phyloP scores from a whole-genome alignment of 2,113 vertebrate genomes.

The Cebus imitator region DNA sequence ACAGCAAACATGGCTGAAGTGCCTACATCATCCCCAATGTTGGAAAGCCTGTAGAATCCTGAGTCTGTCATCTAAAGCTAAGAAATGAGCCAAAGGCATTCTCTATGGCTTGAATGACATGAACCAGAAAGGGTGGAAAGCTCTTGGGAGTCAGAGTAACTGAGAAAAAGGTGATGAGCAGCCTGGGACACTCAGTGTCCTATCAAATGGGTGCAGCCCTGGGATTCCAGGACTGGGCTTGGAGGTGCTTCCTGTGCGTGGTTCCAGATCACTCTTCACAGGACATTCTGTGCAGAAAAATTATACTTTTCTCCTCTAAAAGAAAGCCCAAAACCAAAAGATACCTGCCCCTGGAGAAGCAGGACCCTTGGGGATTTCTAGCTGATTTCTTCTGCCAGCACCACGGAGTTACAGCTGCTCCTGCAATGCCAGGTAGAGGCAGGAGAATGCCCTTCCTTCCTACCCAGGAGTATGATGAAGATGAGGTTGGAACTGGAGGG shows the following conservation, averaged over 20 bases:
- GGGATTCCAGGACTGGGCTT: too few species aligned
- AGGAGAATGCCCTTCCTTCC: background rate
- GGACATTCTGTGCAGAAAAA: background rate
- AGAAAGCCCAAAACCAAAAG: background rate
- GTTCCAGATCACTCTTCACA: background rate
- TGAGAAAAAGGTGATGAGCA: background rate
- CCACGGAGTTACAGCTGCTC: accelerated
- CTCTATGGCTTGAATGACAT: background rate
- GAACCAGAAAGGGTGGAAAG: background rate
- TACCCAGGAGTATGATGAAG: background rate
- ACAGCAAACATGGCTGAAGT: background rate
- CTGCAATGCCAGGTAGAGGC: background rate
- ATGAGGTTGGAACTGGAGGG: background rate
- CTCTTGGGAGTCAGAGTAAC: accelerated
- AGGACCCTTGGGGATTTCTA: background rate
- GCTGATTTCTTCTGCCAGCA: background rate
- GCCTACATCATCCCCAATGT: background rate
- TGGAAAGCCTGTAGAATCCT: background rate
- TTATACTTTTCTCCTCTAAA: background rate
- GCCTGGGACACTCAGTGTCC: background rate
- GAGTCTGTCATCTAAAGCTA: background rate
- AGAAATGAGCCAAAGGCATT: background rate
- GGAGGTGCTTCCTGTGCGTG: background rate
- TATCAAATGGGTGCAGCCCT: background rate
- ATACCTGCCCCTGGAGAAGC: background rate